phyloP scores from a whole-genome alignment of 2,113 vertebrate genomes.

The Serinus canaria region DNA sequence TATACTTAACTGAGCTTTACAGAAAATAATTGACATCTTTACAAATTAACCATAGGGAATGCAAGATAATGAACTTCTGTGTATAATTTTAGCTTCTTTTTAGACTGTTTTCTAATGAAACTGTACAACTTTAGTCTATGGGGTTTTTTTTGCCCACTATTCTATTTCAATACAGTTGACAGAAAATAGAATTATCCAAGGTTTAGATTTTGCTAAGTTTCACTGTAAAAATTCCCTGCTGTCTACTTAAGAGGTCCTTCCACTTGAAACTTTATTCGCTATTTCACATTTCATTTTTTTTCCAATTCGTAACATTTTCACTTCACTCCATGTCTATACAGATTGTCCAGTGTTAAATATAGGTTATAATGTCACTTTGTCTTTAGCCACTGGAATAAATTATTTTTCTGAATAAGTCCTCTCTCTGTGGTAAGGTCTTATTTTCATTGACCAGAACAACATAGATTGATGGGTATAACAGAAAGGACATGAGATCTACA shows the following conservation, averaged over 20 bases:
- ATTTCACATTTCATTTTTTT: background rate
- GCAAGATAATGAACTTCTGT: background rate
- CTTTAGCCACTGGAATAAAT: background rate
- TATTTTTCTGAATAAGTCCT: background rate
- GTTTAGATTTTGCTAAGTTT: background rate
- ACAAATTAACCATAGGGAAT: background rate
- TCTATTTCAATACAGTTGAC: background rate
- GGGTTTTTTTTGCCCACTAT: fast-evolving
- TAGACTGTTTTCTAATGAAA: background rate
- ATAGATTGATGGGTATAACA: background rate
- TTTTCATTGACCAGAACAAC: background rate
- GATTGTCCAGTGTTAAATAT: background rate
- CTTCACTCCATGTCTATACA: background rate
- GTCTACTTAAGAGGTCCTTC: background rate
- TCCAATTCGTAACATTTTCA: background rate
- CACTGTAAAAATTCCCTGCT: background rate
- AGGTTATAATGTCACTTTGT: background rate
- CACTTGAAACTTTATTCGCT: background rate
- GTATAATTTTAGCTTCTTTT: background rate
- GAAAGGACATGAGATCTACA: background rate
- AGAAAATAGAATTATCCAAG: background rate
- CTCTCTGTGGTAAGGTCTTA: background rate
- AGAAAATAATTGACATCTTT: background rate
- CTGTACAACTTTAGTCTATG: background rate
- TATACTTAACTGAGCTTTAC: background rate